These are phyloP conservation scores for Eidolon helvum DNA, from an alignment of 2,113 vertebrate genomes.

Conservation along the genomic window DNA sequence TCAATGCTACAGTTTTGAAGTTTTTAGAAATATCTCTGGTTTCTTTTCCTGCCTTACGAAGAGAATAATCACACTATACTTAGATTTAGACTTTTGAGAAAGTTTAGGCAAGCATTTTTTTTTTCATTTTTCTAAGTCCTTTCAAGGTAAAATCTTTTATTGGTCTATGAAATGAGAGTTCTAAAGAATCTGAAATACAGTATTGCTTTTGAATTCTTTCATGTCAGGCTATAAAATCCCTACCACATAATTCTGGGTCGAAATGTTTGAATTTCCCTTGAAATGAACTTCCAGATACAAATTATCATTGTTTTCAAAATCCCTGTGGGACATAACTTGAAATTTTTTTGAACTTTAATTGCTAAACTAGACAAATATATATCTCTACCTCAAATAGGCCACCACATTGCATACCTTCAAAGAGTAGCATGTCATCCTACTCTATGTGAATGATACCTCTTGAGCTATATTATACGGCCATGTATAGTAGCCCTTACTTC, in stretches of 20 bases:
- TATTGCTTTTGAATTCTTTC: slow-evolving; percentile 16
- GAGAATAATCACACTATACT: not conserved
- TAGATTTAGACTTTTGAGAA: slow-evolving; percentile 8
- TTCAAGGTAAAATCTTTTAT: not conserved
- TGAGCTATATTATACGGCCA: too few relatives aligned
- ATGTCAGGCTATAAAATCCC: not conserved
- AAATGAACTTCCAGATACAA: not conserved
- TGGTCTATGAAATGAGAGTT: not conserved
- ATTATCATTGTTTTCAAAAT: slow-evolving; percentile 24
- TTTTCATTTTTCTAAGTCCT: slow-evolving; percentile 28
- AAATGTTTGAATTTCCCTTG: slow-evolving; percentile 11
- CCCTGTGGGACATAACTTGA: not conserved
- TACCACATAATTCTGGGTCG: not conserved
- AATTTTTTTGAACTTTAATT: not conserved
- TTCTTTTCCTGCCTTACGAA: not conserved
- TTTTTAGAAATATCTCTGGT: not conserved
- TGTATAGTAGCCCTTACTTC: not conserved
- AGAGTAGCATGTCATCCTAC: not conserved
- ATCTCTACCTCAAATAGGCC: not conserved
- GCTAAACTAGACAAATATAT: not conserved
- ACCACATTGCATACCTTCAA: not conserved
- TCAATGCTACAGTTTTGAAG: not conserved
- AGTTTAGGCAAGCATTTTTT: not conserved
- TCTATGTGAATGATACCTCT: not conserved
- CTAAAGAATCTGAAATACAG: not conserved